Evolutionary conservation across 2,888 invertebrate genomes (phyloP), one percentile per base, ranked within the genome.

Genomic region (Agrotis exclamationis): DNA sequence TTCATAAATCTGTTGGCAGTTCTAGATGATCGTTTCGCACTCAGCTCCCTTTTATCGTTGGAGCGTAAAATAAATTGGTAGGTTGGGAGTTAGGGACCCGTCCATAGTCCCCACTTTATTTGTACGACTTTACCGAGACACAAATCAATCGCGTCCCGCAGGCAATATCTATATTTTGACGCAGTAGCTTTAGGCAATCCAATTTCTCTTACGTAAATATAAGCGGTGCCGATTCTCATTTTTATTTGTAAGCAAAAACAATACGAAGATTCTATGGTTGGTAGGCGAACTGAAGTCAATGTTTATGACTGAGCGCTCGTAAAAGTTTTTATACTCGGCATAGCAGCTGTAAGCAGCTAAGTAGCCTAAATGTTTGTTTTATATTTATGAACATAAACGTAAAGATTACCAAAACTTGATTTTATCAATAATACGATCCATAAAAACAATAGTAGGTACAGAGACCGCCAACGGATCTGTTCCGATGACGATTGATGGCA

Each of bases 31-130:
- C 54, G 47, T 58, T 69, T 63, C 51, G 24, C 56, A 56, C 51
- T 75, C 56, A 60, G 59, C 50, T 53, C 18, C 24, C 59, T 74
- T 79, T 67, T 74, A 85, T 71, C 58, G 58, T 24, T 20, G 56
- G 50, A 62, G 69, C 69, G 58, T 77, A 64, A 73, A 59, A 71
- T 58, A 81, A 85, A 79, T 76, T 79, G 76, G 63, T 69, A 50
- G 22, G n/a, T 71, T 63, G 50, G 63, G 72, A 50, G 22, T 16
- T 71, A 62, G 50, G 63, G 72, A 22, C 45, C 45, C n/a, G 60
- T 69, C 44, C 70, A 72, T 14, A 63, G 18, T 3, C 11, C 1
- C 16, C 13, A 22, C 62, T 72, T 70, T 60, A 72, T 70, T 70
- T 57, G 5, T 28, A 63, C 66, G 56, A 79, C 22, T 76, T 65